Evolutionary conservation across 2,113 vertebrate genomes (phyloP), one percentile per base, ranked within the genome.

Genomic region (Ophiodon elongatus): DNA sequence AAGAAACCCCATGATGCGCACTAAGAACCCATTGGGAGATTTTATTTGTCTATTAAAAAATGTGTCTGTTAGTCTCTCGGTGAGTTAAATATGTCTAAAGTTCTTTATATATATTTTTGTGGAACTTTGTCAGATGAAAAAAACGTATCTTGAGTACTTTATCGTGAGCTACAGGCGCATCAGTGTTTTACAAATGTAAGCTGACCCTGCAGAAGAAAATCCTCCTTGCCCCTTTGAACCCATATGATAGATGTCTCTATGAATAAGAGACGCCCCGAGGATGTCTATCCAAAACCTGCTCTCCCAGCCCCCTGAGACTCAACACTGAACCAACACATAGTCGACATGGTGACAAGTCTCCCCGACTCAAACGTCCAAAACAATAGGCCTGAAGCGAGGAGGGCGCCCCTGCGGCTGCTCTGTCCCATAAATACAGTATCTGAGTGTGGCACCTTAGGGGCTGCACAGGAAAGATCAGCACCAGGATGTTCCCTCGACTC

Each of bases 201-300:
- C 79, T 68, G 84, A 91, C 41, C 75, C 73, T 41, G 31, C 27
- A 56, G 54, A 85, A 59, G 69, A 82, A 83, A 92, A 77, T 73
- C 89, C 82, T 84, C 31, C 23, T 83, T 76, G 47, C 6, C 78
- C 84, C 89, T 93, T 90, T 93, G 88, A 91, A 93, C 88, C 83
- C 79, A 4, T 21, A 6, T 89, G 87, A 92, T 83, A 83, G 80
- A 87, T 85, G 82, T 65, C 57, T 67, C 68, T 60, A 74, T 83
- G 89, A 91, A 86, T 57, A 82, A 85, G 65, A 89, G 72, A 45
- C 64, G 73, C 85, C 81, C 82, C 0, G 60, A 83, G 90, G 90
- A 88, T 17, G 63, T 86, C 85, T 41, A 79, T 76, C 57, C 69
- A 84, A 86, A 87, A 82, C 79, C 83, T 56, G 85, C 62, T 88